Evolutionary conservation across 1,140 invertebrate species (phyloP).

Genomic region (Teleogryllus occipitalis): DNA sequence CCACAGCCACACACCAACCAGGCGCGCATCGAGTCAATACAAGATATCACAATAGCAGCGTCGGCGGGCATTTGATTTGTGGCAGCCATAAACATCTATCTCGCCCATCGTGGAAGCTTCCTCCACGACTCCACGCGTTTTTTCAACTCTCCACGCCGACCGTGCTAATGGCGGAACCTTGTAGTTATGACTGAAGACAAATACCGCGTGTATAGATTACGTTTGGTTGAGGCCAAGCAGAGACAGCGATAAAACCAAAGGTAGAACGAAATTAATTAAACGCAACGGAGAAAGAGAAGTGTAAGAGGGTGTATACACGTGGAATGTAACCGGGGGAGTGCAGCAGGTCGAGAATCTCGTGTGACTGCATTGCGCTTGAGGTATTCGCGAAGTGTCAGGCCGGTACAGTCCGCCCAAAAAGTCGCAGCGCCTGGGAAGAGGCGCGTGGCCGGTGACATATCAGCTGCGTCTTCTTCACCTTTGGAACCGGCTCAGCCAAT

Average conservation of each 20-base stretch:
- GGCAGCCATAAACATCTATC: too few species aligned
- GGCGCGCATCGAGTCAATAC: too few species aligned
- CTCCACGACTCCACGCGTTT: too few species aligned
- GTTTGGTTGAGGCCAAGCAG: neutral
- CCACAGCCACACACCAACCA: too few species aligned
- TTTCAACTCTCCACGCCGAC: too few species aligned
- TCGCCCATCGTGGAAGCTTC: too few species aligned
- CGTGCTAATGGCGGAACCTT: neutral
- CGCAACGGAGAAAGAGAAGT: neutral
- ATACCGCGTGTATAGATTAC: neutral
- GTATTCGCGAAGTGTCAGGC: neutral
- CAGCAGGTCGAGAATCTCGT: neutral
- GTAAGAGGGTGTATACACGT: neutral
- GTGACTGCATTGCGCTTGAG: neutral
- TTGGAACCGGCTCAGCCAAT: too few species aligned
- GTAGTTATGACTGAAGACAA: conserved; percentile 4
- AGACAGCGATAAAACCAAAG: neutral
- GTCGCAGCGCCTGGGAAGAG: too few species aligned
- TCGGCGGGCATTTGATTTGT: too few species aligned
- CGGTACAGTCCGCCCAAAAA: neutral
- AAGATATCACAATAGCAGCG: too few species aligned
- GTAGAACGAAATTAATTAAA: neutral
- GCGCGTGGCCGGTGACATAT: too few species aligned
- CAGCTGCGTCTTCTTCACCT: too few species aligned
- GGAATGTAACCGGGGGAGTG: neutral